Evolutionary conservation across 2,888 invertebrate genomes (phyloP).

Genomic region (Clanis bilineata): DNA sequence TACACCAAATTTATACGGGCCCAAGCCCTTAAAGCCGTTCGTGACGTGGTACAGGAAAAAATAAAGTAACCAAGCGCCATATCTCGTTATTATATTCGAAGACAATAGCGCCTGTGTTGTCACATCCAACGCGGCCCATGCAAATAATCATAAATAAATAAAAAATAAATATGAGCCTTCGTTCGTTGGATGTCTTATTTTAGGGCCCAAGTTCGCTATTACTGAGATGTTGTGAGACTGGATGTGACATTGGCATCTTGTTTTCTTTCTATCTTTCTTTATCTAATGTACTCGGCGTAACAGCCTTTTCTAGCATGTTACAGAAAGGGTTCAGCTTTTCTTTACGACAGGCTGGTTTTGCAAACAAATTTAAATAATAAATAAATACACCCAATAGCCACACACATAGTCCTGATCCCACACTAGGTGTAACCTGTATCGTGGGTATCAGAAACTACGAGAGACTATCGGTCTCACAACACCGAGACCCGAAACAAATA

Average conservation of each 20-base stretch:
- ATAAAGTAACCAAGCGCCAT: constrained; percentile 67
- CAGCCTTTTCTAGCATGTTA: too few species aligned
- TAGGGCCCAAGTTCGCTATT: constrained; percentile 51
- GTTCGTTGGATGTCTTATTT: constrained; percentile 71
- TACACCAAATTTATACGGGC: constrained; percentile 22
- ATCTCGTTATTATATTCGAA: constrained; percentile 78
- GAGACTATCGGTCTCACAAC: too few species aligned
- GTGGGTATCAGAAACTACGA: too few species aligned
- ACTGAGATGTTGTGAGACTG: constrained; percentile 34
- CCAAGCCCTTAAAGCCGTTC: constrained; percentile 31
- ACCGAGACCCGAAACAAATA: too few species aligned
- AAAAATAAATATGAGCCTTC: constrained; percentile 76
- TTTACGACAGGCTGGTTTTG: too few species aligned
- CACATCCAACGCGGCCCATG: constrained; percentile 76
- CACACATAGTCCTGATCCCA: too few species aligned
- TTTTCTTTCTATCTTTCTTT: too few species aligned
- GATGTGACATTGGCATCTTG: constrained; percentile 40
- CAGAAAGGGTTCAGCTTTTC: too few species aligned
- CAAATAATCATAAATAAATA: constrained; percentile 82
- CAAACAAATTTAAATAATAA: too few species aligned
- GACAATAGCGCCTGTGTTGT: constrained; percentile 77
- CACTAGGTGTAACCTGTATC: too few species aligned
- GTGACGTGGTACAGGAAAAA: constrained; percentile 56
- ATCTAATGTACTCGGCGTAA: too few species aligned
- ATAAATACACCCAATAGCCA: too few species aligned